A percentile compares a stretch with the other conserved stretches of the same genome.
Evolutionary conservation across 37 sponge, comb jelly and placozoan genomes (phyloP).

Genomic region (Theonella swinhoei): DNA sequence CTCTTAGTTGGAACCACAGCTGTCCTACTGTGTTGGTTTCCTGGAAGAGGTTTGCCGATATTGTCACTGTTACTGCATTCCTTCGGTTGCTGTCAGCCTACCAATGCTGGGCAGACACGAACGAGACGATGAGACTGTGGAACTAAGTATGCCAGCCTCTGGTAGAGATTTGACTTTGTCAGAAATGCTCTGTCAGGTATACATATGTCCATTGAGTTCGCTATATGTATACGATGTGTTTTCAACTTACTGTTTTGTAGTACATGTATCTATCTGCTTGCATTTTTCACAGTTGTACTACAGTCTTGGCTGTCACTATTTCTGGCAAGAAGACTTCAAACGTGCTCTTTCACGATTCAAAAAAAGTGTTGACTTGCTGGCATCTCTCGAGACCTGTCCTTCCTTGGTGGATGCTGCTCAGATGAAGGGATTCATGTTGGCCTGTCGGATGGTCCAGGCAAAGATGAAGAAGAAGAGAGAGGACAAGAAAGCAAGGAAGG

Average conservation of each 20-base stretch:
- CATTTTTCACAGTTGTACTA: slow-evolving; percentile 41
- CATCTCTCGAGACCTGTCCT: neutral
- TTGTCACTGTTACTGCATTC: neutral
- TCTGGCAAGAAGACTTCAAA: slow-evolving; percentile 35
- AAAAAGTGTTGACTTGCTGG: slow-evolving; percentile 9
- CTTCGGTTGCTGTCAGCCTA: slow-evolving; percentile 15
- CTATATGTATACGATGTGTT: neutral
- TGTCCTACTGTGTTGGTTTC: slow-evolving; percentile 4
- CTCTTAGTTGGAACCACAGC: slow-evolving; percentile 13
- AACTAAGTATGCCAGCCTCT: neutral
- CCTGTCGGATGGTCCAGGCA: slow-evolving; percentile 17
- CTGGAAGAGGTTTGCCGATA: slow-evolving; percentile 13
- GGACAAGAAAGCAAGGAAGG: no score
- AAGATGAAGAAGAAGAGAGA: no score
- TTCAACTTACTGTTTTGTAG: no score
- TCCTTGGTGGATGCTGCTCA: slow-evolving; percentile 9
- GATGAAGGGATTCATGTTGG: slow-evolving; percentile 39
- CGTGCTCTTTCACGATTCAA: slow-evolving; percentile 5
- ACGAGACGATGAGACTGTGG: neutral
- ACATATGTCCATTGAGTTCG: neutral
- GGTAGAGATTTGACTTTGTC: neutral
- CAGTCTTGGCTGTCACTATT: slow-evolving; percentile 50
- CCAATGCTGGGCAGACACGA: neutral
- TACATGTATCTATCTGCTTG: no score
- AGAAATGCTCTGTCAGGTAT: slow-evolving; percentile 7